phyloP scores from a whole-genome alignment of 2,888 invertebrate species.

The Trichopoda pennipes region DNA sequence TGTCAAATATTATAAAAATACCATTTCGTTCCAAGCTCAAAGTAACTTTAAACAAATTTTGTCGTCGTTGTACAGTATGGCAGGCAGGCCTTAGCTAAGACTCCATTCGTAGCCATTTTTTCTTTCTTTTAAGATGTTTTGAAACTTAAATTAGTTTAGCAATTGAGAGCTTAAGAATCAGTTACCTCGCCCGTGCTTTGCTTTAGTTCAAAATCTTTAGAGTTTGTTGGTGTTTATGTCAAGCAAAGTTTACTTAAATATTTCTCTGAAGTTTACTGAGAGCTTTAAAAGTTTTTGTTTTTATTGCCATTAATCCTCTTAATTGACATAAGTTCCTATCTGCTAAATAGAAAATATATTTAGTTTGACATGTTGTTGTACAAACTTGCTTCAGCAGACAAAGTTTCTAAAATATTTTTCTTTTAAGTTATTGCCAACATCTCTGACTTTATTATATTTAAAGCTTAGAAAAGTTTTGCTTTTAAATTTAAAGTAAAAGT shows the following conservation, averaged over 20 bases:
- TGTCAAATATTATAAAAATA: no score
- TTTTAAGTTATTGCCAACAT: not conserved
- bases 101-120: no score
- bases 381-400: not conserved
- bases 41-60: no score
- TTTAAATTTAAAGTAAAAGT: not conserved
- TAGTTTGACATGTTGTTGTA: constrained; percentile 7
- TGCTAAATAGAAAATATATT: not conserved
- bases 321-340: not conserved
- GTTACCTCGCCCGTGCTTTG: no score
- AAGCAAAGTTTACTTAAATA: not conserved
- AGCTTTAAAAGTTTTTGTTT: not conserved
- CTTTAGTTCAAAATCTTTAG: not conserved
- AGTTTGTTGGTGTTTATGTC: not conserved
- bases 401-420: not conserved
- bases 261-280: not conserved
- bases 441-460: not conserved
- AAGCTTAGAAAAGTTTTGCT: not conserved
- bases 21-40: no score
- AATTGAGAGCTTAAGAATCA: no score
- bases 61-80: no score
- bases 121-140: no score
- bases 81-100: no score
- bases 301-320: not conserved
- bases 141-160: no score